Percentiles rank a stretch among this genome's conserved stretches.
Evolutionary conservation across 2,797 vertebrate species (phyloP).

Genomic region (Lacerta agilis): DNA sequence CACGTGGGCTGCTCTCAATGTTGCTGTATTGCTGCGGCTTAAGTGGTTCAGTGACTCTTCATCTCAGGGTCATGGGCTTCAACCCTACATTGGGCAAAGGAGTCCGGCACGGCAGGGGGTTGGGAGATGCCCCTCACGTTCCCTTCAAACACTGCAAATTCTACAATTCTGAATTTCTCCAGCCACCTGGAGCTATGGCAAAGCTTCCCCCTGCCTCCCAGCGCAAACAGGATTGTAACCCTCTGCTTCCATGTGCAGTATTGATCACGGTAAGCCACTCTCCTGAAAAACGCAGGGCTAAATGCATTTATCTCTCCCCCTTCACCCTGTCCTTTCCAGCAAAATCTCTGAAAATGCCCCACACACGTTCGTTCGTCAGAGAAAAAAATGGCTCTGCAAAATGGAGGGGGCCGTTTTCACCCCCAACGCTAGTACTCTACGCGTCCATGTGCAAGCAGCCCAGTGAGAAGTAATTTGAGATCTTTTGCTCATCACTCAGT

Average conservation of each 20-base stretch:
- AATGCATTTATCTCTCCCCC: neutral
- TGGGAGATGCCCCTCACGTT: too few relatives aligned
- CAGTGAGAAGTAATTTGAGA: slow-evolving; percentile 1
- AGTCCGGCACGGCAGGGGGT: too few relatives aligned
- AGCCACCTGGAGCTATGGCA: too few relatives aligned
- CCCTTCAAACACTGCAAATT: too few relatives aligned
- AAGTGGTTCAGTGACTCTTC: too few relatives aligned
- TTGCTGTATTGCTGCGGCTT: too few relatives aligned
- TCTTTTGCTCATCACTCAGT: slow-evolving; percentile 18
- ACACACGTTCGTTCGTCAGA: neutral
- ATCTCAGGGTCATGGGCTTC: too few relatives aligned
- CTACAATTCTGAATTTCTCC: too few relatives aligned
- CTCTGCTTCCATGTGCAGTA: neutral
- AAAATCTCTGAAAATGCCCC: neutral
- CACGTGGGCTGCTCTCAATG: neutral
- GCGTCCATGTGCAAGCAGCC: neutral
- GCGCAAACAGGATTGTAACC: neutral
- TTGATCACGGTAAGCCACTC: neutral
- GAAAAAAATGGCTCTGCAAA: neutral
- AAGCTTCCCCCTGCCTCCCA: too few relatives aligned
- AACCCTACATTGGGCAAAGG: too few relatives aligned
- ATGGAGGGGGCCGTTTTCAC: neutral
- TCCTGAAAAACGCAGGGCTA: neutral
- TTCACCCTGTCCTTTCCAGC: neutral
- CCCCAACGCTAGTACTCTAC: neutral